Evolutionary conservation across 2,113 vertebrate species (phyloP).

Genomic region (Ailuropoda melanoleuca): DNA sequence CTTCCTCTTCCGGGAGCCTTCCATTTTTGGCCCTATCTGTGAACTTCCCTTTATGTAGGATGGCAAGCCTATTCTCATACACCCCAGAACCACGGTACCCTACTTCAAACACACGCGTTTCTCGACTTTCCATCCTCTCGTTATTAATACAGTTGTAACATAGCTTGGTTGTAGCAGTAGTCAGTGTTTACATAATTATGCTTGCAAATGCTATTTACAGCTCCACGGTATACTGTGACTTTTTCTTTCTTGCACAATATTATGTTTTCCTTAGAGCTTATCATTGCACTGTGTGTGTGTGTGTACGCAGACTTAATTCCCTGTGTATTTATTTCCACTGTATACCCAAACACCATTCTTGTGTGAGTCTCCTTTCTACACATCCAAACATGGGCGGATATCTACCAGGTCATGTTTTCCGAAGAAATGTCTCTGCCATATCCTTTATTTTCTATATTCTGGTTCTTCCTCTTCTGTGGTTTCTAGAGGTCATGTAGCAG

Average conservation of each 20-base stretch:
- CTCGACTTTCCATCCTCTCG: neutral
- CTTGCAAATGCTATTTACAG: neutral
- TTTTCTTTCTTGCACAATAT: neutral
- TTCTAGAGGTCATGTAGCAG: neutral
- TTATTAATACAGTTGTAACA: neutral
- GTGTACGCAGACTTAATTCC: neutral
- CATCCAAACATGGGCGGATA: neutral
- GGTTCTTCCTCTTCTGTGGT: neutral
- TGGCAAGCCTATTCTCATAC: neutral
- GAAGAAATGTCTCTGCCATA: no score
- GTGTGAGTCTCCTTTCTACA: neutral
- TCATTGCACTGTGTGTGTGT: accelerated
- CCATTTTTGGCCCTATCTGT: neutral
- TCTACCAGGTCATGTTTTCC: neutral
- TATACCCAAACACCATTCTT: neutral
- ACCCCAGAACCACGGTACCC: no score
- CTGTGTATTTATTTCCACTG: neutral
- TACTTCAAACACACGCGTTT: no score
- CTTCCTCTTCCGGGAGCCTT: neutral
- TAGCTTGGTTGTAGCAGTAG: neutral
- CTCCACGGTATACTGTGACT: neutral
- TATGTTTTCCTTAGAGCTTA: neutral
- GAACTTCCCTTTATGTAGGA: neutral
- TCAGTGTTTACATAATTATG: neutral
- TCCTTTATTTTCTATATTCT: neutral